Evolutionary conservation across 2,113 vertebrate species (phyloP), one percentile per base, ranked within the genome.

Genomic region (Microcebus murinus): DNA sequence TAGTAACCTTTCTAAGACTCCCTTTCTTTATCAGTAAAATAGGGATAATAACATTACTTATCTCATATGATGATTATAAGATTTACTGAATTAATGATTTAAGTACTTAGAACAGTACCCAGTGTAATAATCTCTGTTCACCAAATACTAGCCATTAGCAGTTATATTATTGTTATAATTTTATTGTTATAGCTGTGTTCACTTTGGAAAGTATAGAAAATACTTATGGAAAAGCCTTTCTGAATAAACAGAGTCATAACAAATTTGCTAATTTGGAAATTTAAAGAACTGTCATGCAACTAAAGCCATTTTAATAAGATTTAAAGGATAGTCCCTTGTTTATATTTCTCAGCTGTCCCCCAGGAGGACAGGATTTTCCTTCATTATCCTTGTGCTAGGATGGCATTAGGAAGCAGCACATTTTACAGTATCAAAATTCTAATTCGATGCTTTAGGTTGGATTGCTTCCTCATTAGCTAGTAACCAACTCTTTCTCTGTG

Each of bases 231-330:
- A n/a, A 85, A 39, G 0, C 48, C 18, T 92, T 82, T 91, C 68
- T 85, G 29, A 77, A 67, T 77, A 59, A 97, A 77, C 13, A 93
- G n/a, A 84, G 59, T 70, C 14, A 27, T 89, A 84, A 83, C 77
- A 70, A 65, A 77, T 87, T 90, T 57, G 77, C 61, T 90, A 84
- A 88, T 87, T 80, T 88, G 45, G 67, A 94, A 45, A 68, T 91
- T 90, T 1, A 68, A 45, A 91, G 76, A 48, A 48, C 18, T 77
- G 31, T 29, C 36, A 27, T 45, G 81, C 11, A 88, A 73, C 21
- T 79, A 12, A 52, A 81, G 48, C 50, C 84, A 8, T 88, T 80
- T 90, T 84, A 76, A 42, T 55, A 39, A 74, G 57, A 71, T 39
- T 52, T 85, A 48, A 71, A 57, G 39, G 48, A n/a, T 52, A 8